phyloP scores from a whole-genome alignment of 2,888 invertebrate species.

The Rotaria macrura region DNA sequence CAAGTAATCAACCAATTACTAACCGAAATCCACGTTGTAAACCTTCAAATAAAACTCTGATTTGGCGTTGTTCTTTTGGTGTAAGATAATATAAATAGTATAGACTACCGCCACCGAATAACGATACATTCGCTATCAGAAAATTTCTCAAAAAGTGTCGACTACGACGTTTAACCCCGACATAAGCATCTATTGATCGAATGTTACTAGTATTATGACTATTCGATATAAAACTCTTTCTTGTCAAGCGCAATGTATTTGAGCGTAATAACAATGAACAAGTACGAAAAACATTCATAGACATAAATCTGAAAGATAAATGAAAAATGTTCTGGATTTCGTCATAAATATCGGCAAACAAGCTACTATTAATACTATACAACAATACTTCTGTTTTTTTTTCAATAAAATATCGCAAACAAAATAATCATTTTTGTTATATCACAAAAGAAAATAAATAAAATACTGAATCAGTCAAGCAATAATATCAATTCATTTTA shows the following conservation, averaged over 20 bases:
- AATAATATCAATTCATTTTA: neutral
- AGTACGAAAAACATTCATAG: neutral
- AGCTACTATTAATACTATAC: neutral
- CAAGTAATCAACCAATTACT: neutral
- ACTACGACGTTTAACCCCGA: neutral
- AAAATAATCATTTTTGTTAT: neutral
- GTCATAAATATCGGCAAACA: neutral
- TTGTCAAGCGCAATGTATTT: neutral
- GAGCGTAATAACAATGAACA: neutral
- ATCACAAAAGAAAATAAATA: neutral
- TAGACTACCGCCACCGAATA: conserved; percentile 11
- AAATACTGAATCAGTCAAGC: neutral
- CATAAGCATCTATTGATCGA: neutral
- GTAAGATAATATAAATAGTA: conserved; percentile 1
- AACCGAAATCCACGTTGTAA: conserved; percentile 17
- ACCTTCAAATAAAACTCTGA: conserved; percentile 20
- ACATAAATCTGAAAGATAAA: neutral
- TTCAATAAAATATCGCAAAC: neutral
- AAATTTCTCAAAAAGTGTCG: neutral
- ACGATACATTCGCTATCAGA: neutral
- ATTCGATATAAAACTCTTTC: neutral
- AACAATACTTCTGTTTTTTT: too few species aligned
- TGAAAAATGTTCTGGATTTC: neutral
- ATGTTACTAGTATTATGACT: neutral
- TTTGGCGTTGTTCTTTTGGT: conserved; percentile 24